Evolutionary conservation across 2,797 vertebrate genomes (phyloP).

Genomic region (Odontamblyopus rebecca): DNA sequence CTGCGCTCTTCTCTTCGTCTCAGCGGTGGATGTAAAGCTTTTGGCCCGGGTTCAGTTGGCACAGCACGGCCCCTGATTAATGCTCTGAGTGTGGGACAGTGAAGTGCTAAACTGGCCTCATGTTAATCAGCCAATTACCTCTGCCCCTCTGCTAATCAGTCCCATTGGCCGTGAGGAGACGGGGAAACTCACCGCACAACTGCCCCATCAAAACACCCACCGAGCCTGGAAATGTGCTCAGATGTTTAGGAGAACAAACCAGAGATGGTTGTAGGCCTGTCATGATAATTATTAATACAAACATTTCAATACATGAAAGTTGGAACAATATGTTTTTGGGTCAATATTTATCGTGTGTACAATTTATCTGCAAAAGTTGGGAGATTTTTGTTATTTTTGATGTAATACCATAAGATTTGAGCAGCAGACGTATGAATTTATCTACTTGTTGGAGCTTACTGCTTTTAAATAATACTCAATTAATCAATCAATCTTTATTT

Average conservation of each 20-base stretch:
- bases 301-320: too few species aligned
- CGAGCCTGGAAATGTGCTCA: background rate
- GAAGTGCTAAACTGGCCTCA: constrained; percentile 77
- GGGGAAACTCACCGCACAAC: constrained; percentile 23
- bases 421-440: too few species aligned
- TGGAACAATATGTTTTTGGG: too few species aligned
- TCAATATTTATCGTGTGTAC: too few species aligned
- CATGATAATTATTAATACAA: too few species aligned
- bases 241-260: background rate
- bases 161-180: constrained; percentile 48
- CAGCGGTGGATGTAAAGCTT: constrained; percentile 44
- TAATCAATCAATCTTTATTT: too few species aligned
- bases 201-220: background rate
- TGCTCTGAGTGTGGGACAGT: constrained; percentile 66
- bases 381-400: too few species aligned
- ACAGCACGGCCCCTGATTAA: constrained; percentile 65
- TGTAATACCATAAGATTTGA: too few species aligned
- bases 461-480: too few species aligned
- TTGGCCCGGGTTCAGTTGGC: constrained; percentile 74
- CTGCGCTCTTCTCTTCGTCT: constrained; percentile 37
- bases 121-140: constrained; percentile 80
- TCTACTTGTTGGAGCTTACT: too few species aligned
- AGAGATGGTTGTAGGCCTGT: background rate
- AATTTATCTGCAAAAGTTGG: too few species aligned
- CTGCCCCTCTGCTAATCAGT: constrained; percentile 66